Evolutionary conservation across 2,113 vertebrate genomes (phyloP).

Genomic region (Dasyurus viverrinus): DNA sequence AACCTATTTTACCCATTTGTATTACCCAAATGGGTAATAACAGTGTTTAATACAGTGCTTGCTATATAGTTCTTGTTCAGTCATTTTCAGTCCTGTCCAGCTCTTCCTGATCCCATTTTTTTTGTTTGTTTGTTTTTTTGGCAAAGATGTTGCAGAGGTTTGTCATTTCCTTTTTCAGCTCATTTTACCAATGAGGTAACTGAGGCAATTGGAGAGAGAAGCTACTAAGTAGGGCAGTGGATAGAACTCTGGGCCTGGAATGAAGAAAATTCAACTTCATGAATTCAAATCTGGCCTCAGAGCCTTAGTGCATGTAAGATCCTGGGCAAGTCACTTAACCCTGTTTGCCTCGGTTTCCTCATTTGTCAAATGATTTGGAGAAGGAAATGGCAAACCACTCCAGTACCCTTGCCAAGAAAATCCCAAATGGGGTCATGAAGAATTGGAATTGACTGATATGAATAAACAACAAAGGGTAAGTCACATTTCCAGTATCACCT

Average conservation of each 20-base stretch:
- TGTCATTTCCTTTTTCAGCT: too few relatives aligned
- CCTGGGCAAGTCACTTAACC: neutral
- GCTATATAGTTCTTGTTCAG: too few relatives aligned
- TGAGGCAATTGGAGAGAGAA: too few relatives aligned
- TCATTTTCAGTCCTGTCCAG: too few relatives aligned
- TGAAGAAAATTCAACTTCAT: neutral
- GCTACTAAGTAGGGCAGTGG: neutral
- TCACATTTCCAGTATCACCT: neutral
- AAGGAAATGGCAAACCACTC: neutral
- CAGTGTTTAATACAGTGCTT: too few relatives aligned
- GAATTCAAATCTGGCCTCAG: neutral
- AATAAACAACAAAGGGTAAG: neutral
- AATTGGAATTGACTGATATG: neutral
- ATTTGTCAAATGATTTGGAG: neutral
- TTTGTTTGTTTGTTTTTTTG: too few relatives aligned
- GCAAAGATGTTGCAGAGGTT: too few relatives aligned
- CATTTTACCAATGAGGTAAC: too few relatives aligned
- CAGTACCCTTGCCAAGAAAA: neutral
- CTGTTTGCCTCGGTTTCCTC: neutral
- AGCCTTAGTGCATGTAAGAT: neutral
- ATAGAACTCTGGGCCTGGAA: neutral
- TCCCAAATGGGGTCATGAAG: neutral
- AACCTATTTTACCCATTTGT: too few relatives aligned
- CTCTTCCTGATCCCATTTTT: too few relatives aligned
- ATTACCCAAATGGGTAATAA: too few relatives aligned